Percentiles rank a stretch among this genome's conserved stretches.
Conservation (phyloP, 2,113 vertebrate genomes). For the Coptodon rendalli region DNA sequence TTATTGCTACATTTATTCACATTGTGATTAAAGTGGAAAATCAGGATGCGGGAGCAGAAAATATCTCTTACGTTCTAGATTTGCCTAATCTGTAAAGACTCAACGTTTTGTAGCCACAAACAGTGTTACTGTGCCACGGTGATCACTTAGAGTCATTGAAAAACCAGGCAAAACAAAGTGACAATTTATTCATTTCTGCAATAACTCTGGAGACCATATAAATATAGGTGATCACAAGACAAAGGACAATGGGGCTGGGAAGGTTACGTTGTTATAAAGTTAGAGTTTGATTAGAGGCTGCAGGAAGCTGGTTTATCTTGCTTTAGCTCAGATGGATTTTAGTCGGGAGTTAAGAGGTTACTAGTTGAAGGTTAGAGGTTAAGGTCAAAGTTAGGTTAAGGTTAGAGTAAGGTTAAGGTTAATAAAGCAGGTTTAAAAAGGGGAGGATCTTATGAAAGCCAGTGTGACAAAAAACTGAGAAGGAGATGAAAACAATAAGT, state of each 20-base stretch:
- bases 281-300: constrained; percentile 63
- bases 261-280: constrained; percentile 62
- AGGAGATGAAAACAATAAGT: not conserved
- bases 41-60: not conserved
- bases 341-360: constrained; percentile 46
- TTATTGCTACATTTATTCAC: not conserved
- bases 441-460: not conserved
- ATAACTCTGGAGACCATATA: constrained; percentile 34
- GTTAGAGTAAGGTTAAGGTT: constrained; percentile 71
- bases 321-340: constrained; percentile 59
- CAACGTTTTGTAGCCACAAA: not conserved
- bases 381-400: constrained; percentile 67
- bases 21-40: not conserved
- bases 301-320: constrained; percentile 56
- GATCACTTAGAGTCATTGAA: not conserved
- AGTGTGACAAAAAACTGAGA: not conserved
- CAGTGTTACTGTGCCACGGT: not conserved
- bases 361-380: constrained; percentile 71
- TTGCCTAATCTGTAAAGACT: not conserved
- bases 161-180: constrained; percentile 70
- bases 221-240: constrained; percentile 49
- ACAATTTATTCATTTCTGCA: constrained; percentile 12
- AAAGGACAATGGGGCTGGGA: constrained; percentile 45
- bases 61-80: not conserved
- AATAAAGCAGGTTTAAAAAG: constrained; percentile 75